Evolutionary conservation across 2,797 vertebrate genomes (phyloP).

Genomic region (Heteromormyrus szaboi): DNA sequence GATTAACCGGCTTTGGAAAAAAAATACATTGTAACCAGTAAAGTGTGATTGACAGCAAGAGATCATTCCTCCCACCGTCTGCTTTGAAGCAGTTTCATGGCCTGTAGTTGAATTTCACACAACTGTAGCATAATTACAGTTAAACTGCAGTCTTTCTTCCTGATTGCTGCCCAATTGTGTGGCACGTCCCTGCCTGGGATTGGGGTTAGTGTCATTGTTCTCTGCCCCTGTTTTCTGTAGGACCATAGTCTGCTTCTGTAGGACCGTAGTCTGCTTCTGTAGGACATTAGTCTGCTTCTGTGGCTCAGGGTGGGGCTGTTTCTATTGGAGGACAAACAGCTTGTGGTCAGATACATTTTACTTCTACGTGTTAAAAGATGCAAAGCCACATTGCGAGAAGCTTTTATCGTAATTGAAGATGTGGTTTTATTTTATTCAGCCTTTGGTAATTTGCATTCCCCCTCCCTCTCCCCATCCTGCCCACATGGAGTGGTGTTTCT

Average conservation of each 20-base stretch:
- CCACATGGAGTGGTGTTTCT: neutral
- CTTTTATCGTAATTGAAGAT: constrained; percentile 56
- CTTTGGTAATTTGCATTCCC: neutral
- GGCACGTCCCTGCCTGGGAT: neutral
- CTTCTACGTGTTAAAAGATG: constrained; percentile 35
- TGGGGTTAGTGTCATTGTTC: neutral
- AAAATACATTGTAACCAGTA: neutral
- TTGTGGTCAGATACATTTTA: constrained; percentile 30
- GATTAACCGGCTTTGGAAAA: neutral
- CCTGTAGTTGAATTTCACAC: neutral
- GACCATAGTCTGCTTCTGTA: neutral
- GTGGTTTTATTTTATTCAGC: neutral
- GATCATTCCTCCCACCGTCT: neutral
- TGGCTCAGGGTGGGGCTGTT: neutral
- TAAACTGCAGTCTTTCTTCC: neutral
- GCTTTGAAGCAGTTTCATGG: neutral
- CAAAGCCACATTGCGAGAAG: constrained; percentile 62
- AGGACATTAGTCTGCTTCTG: too few species aligned
- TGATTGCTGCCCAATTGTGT: neutral
- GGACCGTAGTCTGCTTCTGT: neutral
- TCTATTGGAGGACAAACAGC: neutral
- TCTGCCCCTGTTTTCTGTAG: neutral
- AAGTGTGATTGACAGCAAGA: neutral
- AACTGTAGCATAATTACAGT: neutral
- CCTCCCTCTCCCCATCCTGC: neutral